Base-by-base conservation (phyloP, 2,113 vertebrate species). In the Sphaerodactylus townsendi region DNA sequence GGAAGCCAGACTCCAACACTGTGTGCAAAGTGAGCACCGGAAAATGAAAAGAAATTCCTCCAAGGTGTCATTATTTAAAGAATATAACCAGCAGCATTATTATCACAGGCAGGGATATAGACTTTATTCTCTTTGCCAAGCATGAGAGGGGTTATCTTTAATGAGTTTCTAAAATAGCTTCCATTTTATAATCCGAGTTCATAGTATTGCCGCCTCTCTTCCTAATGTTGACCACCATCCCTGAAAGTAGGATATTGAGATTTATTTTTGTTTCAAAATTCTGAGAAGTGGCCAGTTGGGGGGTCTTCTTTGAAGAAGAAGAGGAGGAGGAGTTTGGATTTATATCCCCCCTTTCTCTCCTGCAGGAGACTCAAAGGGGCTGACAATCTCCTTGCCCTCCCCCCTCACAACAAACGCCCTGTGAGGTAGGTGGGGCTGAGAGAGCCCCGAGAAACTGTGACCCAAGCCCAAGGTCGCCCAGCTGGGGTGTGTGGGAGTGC, bases 91-190 rank as follows among this genome's bases (percentile, higher is more conserved):
- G 35, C 3, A 35, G 35, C 53, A 6, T 33, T 80, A 56, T 8
- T 8, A 44, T 85, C 3, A 39, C 10, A 85, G 44, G 46, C 83
- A 21, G 77, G 83, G 91, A 89, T 39, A 73, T 81, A 25, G 2
- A 79, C 3, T 17, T 19, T 83, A 19, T 4, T 9, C 37, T 64
- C 25, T 13, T 86, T 78, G 50, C 6, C 83, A 30, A 86, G 79
- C 41, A 72, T 83, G 76, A 3, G 5, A 62, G 69, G 65, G 25
- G 65, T 23, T 23, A 77, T 5, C 11, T 48, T 5, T 53, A 68
- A 10, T 77, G 64, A 69, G 6, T 81, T 87, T 76, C 78, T 28
- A 1, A 75, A 5, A 15, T 44, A 80, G 21, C 53, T 66, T 37
- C 74, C 73, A 10, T 76, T 89, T 83, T 80, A 2, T 25, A 66